Base-by-base conservation (phyloP, 1,140 invertebrate genomes). In the Zeugodacus cucurbitae region DNA sequence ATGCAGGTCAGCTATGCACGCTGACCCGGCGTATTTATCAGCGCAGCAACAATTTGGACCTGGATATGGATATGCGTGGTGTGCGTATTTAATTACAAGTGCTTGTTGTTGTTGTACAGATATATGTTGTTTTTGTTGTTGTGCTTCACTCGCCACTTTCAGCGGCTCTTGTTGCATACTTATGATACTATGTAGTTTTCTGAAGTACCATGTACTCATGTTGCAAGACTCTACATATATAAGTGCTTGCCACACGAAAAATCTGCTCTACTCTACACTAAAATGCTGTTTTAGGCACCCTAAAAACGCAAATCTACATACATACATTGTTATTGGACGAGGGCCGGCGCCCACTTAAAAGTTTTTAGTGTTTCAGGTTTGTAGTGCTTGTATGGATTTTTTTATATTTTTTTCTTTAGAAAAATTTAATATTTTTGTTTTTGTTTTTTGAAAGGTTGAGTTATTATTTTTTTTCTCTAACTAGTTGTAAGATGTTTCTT, bases 141-240 rank as follows among this genome's bases (percentile, higher is more conserved):
- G 6, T 17, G 37, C 14, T 44, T 17, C 74, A 82, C 74, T 48
- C n/a, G 74, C 41, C 74, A 17, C 37, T 82, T 48, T 26, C 34
- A 48, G n/a, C 41, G 41, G 17, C 74, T 82, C 74, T 48, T 48
- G 48, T 82, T 82, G n/a, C 74, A 82, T 26, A 48, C 41, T n/a
- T 82, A 82, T 48, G 37, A n/a, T 48, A n/a, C n/a, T n/a, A 26
- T 82, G 41, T 54, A 82, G n/a, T 82, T 82, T 82, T 70, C 26
- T 82, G 34, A 82, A 82, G 74, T 82, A n/a, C n/a, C n/a, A 62
- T 62, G n/a, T 62, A 34, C 74, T 82, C 74, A 82, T 82, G 74
- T 82, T 82, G 74, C 74, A 82, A 74, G 74, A 5, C 74, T 29
- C 44, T n/a, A n/a, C n/a, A n/a, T n/a, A n/a, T n/a, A 22, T 82